Evolutionary conservation across 1,140 invertebrate species (phyloP).

Genomic region (Drosophila cardini): DNA sequence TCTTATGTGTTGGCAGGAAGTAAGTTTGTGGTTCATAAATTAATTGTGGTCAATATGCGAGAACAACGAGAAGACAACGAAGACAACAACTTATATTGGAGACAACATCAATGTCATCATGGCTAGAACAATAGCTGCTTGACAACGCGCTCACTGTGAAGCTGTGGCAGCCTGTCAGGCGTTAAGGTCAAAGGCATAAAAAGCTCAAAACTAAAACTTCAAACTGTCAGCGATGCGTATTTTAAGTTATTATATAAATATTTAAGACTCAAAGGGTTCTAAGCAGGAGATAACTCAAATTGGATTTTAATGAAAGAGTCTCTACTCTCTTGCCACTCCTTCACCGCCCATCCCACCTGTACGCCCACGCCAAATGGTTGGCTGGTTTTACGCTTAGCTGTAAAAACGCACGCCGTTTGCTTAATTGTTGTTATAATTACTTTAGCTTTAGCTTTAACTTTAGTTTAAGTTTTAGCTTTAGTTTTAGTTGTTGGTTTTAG

Average conservation of each 20-base stretch:
- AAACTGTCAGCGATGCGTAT: constrained; percentile 60
- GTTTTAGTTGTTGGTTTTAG: constrained; percentile 19
- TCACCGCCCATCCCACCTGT: neutral
- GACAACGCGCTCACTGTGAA: constrained; percentile 13
- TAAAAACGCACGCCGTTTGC: constrained; percentile 83
- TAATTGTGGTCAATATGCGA: constrained; percentile 74
- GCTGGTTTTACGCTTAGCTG: constrained; percentile 72
- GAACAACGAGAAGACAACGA: constrained; percentile 39
- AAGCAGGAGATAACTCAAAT: constrained; percentile 45
- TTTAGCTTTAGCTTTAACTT: constrained; percentile 48
- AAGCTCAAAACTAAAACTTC: constrained; percentile 13
- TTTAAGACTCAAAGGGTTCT: constrained; percentile 12
- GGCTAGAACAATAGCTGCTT: constrained; percentile 45
- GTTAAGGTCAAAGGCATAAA: constrained; percentile 82
- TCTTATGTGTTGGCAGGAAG: constrained; percentile 53
- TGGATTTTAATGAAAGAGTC: constrained; percentile 64
- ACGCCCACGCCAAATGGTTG: constrained; percentile 57
- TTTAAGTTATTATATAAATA: constrained; percentile 50
- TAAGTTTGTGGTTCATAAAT: constrained; percentile 80
- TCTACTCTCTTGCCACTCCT: neutral
- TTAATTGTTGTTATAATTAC: constrained; percentile 84
- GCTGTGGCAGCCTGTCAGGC: constrained; percentile 55
- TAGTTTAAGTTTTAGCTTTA: constrained; percentile 44
- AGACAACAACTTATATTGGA: constrained; percentile 16
- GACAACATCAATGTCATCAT: constrained; percentile 40